phyloP scores from a whole-genome alignment of 2,797 vertebrate genomes.

The Schizothorax lantsangensis region DNA sequence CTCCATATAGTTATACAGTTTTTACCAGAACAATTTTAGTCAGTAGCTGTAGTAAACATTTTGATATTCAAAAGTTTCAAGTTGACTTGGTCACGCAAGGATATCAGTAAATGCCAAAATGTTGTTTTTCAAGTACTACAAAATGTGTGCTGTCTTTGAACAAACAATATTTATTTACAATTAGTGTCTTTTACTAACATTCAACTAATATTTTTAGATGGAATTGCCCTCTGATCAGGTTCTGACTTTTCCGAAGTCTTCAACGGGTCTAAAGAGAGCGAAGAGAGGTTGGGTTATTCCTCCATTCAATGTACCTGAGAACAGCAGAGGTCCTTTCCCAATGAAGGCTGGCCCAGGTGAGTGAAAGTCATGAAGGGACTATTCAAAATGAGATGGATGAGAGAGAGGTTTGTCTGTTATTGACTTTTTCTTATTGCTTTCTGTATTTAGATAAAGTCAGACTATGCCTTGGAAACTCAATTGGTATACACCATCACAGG shows the following conservation, averaged over 20 bases:
- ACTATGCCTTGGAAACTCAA: neutral
- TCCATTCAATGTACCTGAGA: constrained; percentile 40
- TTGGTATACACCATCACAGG: constrained; percentile 53
- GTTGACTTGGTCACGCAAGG: neutral
- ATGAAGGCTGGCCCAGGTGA: constrained; percentile 34
- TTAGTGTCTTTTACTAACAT: neutral
- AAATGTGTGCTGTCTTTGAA: neutral
- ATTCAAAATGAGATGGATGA: neutral
- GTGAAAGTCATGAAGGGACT: neutral
- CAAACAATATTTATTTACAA: no score
- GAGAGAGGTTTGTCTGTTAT: neutral
- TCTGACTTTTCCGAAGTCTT: constrained; percentile 52
- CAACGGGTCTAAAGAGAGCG: constrained; percentile 37
- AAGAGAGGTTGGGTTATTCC: constrained; percentile 62
- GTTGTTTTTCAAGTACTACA: neutral
- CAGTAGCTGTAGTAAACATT: neutral
- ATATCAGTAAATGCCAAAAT: neutral
- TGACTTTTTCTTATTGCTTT: neutral
- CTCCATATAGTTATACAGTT: neutral
- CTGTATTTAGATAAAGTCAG: constrained; percentile 52
- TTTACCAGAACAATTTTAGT: neutral
- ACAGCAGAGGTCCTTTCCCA: constrained; percentile 54
- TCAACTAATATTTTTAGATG: constrained; percentile 45
- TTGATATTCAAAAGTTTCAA: neutral
- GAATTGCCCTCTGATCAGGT: constrained; percentile 35